phyloP scores from a whole-genome alignment of 92 coral and sea anemone genomes.

The Phenganax subtilis region DNA sequence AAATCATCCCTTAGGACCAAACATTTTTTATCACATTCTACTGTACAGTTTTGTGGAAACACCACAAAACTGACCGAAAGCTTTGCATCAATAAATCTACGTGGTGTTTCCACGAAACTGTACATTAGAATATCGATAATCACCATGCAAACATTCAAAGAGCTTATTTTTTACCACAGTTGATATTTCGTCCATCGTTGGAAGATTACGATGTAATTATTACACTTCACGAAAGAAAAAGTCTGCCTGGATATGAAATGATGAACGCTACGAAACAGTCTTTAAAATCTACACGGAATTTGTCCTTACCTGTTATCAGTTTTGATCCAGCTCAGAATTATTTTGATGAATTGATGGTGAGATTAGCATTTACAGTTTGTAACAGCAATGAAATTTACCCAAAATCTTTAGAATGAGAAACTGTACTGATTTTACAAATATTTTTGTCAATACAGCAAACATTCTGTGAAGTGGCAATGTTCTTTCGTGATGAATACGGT shows the following conservation, averaged over 20 bases:
- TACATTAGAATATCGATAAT: neutral
- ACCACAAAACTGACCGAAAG: too few species aligned
- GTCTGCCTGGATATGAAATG: constrained; percentile 65
- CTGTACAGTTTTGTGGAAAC: too few species aligned
- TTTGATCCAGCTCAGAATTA: constrained; percentile 79
- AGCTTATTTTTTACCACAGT: constrained; percentile 45
- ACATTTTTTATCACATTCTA: too few species aligned
- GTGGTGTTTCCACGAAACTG: neutral
- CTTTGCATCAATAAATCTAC: neutral
- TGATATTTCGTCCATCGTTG: constrained; percentile 87
- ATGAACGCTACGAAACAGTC: constrained; percentile 48
- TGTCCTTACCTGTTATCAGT: constrained; percentile 69
- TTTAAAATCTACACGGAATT: constrained; percentile 29
- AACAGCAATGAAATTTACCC: neutral
- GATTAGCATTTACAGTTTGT: neutral
- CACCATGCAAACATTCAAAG: too few species aligned
- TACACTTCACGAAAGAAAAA: constrained; percentile 56
- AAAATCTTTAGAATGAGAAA: too few species aligned
- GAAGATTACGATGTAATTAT: constrained; percentile 86
- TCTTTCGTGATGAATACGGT: constrained; percentile 72
- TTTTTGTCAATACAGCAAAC: constrained; percentile 54
- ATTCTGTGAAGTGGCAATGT: constrained; percentile 75
- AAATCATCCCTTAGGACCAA: too few species aligned
- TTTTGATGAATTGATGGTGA: constrained; percentile 70
- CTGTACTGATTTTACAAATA: neutral